Percentiles rank a stretch among this genome's conserved stretches.
Conservation (phyloP, 2,797 vertebrate species). For the Acanthornis magna region DNA sequence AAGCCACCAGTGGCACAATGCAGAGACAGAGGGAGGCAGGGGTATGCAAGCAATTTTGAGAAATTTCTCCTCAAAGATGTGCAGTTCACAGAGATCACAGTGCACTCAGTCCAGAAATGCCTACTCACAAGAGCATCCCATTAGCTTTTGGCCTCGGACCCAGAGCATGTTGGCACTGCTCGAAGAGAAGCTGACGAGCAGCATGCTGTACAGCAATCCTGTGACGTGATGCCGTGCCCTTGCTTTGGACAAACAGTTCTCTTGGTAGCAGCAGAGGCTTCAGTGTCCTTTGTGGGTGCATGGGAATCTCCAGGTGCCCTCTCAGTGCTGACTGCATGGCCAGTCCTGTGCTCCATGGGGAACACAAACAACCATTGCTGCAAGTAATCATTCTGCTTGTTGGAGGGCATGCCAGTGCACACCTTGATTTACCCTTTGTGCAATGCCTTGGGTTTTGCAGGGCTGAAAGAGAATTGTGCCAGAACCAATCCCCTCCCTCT, state of each 20-base stretch:
- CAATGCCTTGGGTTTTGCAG: background rate
- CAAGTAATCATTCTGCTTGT: background rate
- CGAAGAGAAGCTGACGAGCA: background rate
- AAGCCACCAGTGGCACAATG: background rate
- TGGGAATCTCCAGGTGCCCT: background rate
- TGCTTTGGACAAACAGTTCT: background rate
- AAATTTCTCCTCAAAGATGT: background rate
- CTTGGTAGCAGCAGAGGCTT: background rate
- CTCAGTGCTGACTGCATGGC: background rate
- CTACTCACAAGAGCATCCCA: background rate
- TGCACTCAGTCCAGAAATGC: background rate
- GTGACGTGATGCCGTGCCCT: fast-evolving
- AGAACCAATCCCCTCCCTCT: background rate
- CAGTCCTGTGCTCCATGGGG: background rate
- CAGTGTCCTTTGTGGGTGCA: background rate
- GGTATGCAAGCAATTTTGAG: background rate
- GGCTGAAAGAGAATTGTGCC: background rate
- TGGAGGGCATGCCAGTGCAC: background rate
- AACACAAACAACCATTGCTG: background rate
- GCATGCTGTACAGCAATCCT: background rate
- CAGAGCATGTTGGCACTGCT: background rate
- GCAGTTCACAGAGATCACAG: background rate
- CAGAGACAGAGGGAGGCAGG: background rate
- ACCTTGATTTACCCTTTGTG: background rate
- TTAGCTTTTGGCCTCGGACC: background rate